These are phyloP conservation scores for Anguilla pacifica DNA, from an alignment of 2,797 vertebrate genomes.

Conservation along the genomic window DNA sequence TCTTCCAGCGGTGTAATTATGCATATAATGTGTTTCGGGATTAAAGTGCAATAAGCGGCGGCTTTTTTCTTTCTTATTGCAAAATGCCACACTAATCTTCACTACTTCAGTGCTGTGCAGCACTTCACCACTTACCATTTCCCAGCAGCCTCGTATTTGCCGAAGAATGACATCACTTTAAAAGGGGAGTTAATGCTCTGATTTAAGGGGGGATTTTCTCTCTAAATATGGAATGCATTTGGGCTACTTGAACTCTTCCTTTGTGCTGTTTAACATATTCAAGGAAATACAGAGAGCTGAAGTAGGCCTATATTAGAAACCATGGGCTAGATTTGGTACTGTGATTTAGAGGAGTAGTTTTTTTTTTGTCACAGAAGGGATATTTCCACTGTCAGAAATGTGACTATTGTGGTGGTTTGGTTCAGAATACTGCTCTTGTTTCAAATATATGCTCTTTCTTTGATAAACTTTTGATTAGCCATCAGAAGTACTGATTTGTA, in stretches of 20 bases:
- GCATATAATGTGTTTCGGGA: slow-evolving; percentile 52
- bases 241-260: neutral
- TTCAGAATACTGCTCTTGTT: neutral
- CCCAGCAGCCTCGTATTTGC: neutral
- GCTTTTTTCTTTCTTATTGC: neutral
- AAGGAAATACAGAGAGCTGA: neutral
- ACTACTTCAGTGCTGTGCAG: neutral
- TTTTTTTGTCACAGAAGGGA: neutral
- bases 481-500: too few relatives aligned
- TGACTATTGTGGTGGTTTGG: neutral
- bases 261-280: neutral
- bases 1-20: slow-evolving; percentile 61
- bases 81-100: slow-evolving; percentile 9
- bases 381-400: neutral
- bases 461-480: neutral
- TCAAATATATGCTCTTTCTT: neutral
- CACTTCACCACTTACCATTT: neutral
- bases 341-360: neutral
- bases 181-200: slow-evolving; percentile 15
- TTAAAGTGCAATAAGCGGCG: slow-evolving; percentile 60
- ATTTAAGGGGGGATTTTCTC: slow-evolving; percentile 26
- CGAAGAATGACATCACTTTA: neutral
- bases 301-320: neutral
- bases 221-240: neutral
- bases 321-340: too few relatives aligned